Evolutionary conservation across 2,113 vertebrate species (phyloP).

Genomic region (Cervus canadensis): DNA sequence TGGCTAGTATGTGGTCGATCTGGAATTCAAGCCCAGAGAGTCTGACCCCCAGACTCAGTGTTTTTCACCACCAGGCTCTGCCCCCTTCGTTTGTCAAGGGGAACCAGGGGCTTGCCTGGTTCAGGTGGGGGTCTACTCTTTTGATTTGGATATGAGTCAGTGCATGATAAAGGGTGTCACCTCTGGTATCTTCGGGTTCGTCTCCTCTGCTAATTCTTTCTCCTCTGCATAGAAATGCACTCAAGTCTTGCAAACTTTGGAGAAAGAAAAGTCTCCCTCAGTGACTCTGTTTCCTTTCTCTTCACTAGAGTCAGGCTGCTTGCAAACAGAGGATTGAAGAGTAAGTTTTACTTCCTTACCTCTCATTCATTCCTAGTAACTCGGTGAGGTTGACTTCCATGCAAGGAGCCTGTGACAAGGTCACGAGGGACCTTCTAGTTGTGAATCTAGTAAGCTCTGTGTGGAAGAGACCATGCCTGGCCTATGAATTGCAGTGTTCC

Average conservation of each 20-base stretch:
- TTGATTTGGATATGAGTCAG: neutral
- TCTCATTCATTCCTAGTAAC: neutral
- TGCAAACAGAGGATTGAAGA: neutral
- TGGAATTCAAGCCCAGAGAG: neutral
- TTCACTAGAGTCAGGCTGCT: neutral
- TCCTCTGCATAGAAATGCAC: neutral
- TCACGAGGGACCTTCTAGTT: neutral
- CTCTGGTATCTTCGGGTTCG: neutral
- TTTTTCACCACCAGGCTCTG: neutral
- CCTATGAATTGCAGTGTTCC: neutral
- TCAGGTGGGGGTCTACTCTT: neutral
- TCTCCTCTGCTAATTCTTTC: neutral
- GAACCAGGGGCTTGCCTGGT: neutral
- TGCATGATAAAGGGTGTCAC: neutral
- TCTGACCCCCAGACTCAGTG: neutral
- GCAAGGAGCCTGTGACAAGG: neutral
- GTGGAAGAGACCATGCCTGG: neutral
- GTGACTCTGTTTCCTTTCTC: neutral
- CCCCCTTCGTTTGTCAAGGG: neutral
- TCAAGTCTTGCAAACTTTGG: neutral
- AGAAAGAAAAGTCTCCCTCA: neutral
- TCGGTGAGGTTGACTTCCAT: neutral
- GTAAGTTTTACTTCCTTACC: neutral
- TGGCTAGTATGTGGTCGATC: neutral
- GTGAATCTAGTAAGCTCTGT: neutral